These are phyloP conservation scores for Ormyrus labotus DNA, from an alignment of 2,888 invertebrate species.

Conservation along the genomic window DNA sequence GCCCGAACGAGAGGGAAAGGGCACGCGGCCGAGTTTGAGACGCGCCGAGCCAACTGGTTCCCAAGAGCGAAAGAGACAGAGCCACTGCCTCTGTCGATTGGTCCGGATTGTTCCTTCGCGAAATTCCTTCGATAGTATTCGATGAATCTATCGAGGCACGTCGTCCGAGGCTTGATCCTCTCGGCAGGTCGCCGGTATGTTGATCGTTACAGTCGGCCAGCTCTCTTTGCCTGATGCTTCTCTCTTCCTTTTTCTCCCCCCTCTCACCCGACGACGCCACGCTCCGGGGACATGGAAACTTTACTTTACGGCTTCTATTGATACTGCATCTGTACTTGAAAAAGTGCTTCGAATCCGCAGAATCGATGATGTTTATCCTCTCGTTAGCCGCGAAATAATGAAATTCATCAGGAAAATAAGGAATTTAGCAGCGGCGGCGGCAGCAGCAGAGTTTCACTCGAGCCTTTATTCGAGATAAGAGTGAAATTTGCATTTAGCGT, in stretches of 20 bases:
- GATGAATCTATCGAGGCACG: constrained; percentile 76
- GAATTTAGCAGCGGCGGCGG: too few relatives aligned
- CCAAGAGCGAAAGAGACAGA: constrained; percentile 61
- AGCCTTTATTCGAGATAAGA: too few relatives aligned
- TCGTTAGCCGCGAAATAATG: too few relatives aligned
- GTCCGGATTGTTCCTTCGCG: constrained; percentile 70
- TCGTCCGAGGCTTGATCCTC: constrained; percentile 60
- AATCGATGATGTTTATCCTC: too few relatives aligned
- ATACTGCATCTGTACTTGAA: too few relatives aligned
- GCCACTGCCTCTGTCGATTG: constrained; percentile 70
- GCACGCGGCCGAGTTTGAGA: constrained; percentile 66
- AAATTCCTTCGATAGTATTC: constrained; percentile 76
- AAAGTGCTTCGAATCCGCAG: too few relatives aligned
- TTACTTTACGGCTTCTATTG: constrained; percentile 21
- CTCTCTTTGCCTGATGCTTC: constrained; percentile 16
- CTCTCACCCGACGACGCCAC: neutral
- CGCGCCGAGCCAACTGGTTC: constrained; percentile 68
- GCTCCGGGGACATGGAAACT: constrained; percentile 28
- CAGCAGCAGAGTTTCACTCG: too few relatives aligned
- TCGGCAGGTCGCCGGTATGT: constrained; percentile 66
- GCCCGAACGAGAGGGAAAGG: constrained; percentile 25
- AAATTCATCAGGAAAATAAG: too few relatives aligned
- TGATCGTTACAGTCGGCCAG: constrained; percentile 64
- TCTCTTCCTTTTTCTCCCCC: constrained; percentile 17
- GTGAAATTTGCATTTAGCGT: too few relatives aligned